Evolutionary conservation across 23 tunicate species (phyloP).

Genomic region (Aplidium turbinatum): DNA sequence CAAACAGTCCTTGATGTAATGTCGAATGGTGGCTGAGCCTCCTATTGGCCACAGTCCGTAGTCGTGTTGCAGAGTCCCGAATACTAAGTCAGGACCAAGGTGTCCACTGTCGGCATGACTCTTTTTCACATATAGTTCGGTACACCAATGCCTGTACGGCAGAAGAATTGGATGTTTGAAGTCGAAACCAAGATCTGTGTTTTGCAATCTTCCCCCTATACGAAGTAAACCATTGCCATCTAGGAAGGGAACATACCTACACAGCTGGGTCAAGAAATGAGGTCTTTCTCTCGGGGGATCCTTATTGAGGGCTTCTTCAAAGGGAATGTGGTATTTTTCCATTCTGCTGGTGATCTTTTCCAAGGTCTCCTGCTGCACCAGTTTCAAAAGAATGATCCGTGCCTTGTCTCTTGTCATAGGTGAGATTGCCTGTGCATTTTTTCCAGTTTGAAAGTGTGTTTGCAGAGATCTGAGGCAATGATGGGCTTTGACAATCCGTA

Average conservation of each 20-base stretch:
- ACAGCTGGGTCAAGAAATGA: not conserved
- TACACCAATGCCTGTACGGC: conserved; percentile 2
- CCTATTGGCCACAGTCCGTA: conserved; percentile 6
- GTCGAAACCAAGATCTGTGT: not conserved
- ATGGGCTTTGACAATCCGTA: not conserved
- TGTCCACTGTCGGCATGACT: not conserved
- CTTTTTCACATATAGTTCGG: not conserved
- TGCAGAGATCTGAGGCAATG: not conserved
- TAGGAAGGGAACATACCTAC: conserved; percentile 9
- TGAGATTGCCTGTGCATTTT: not conserved
- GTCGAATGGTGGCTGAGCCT: not conserved
- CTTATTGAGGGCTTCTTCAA: conserved; percentile 2
- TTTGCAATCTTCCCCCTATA: conserved; percentile 21
- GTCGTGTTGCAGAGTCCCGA: conserved; percentile 1
- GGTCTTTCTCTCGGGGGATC: not conserved
- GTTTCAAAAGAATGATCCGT: not conserved
- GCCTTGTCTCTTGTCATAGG: not conserved
- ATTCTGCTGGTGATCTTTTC: not conserved
- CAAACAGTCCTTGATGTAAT: not conserved
- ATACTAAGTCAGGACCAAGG: not conserved
- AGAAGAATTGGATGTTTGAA: conserved; percentile 19
- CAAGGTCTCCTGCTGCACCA: not conserved
- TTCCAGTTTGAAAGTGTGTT: too few species aligned
- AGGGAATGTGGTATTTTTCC: not conserved
- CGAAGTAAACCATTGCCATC: conserved; percentile 6